Percentiles rank a stretch among this genome's conserved stretches.
These are phyloP conservation scores for Zosterops borbonicus DNA, from an alignment of 2,113 vertebrate genomes.

Conservation along the genomic window DNA sequence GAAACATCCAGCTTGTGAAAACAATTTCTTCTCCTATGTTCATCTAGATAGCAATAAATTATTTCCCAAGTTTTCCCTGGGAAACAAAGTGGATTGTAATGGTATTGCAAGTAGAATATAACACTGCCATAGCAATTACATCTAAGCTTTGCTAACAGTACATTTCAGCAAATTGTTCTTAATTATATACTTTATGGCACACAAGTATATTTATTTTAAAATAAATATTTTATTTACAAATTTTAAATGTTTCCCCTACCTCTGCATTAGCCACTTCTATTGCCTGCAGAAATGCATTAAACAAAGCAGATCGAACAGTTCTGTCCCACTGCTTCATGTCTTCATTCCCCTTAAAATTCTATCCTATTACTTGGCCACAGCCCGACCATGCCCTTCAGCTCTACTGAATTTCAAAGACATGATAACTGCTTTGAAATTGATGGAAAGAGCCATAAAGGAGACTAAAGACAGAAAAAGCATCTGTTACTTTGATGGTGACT, in stretches of 20 bases:
- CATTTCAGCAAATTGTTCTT: not conserved
- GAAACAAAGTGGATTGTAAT: not conserved
- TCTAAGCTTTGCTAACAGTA: not conserved
- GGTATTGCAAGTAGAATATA: not conserved
- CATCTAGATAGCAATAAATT: not conserved
- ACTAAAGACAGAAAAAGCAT: not conserved
- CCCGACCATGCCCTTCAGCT: not conserved
- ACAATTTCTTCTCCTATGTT: not conserved
- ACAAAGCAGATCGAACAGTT: not conserved
- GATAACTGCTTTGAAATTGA: not conserved
- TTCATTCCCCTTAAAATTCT: not conserved
- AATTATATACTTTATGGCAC: not conserved
- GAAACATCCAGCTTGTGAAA: not conserved
- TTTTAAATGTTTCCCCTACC: not conserved
- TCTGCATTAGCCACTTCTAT: not conserved
- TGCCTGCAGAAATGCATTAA: not conserved
- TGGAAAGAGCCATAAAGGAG: not conserved
- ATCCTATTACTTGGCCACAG: not conserved
- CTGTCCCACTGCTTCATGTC: not conserved
- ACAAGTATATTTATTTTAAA: not conserved
- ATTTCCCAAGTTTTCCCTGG: not conserved
- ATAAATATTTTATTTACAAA: not conserved
- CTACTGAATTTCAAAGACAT: not conserved
- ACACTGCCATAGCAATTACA: not conserved
- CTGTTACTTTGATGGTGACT: not conserved